phyloP scores from a whole-genome alignment of 2,888 invertebrate genomes.

The Hypsopygia costalis region DNA sequence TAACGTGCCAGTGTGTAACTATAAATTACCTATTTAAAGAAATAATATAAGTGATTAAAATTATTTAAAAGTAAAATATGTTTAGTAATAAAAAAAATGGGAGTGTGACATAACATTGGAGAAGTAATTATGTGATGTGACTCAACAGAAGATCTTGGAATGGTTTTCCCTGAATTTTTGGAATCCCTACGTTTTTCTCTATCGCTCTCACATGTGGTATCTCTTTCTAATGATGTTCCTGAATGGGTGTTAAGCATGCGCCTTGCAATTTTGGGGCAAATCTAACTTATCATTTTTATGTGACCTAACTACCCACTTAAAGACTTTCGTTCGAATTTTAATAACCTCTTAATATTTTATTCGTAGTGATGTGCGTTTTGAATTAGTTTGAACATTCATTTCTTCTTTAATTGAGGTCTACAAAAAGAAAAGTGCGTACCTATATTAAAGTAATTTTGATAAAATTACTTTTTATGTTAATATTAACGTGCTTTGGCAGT shows the following conservation, averaged over 20 bases:
- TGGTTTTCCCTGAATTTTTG: conserved; percentile 55
- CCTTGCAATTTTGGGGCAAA: conserved; percentile 30
- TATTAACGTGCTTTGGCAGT: too few relatives aligned
- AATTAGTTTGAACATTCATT: too few relatives aligned
- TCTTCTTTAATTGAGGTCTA: too few relatives aligned
- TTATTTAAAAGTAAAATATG: neutral
- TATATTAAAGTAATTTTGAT: too few relatives aligned
- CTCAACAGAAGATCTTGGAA: conserved; percentile 25
- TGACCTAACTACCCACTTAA: conserved; percentile 4
- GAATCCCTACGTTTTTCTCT: conserved; percentile 34
- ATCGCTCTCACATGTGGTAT: conserved; percentile 32
- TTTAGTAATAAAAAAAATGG: conserved; percentile 10
- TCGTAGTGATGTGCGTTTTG: too few relatives aligned
- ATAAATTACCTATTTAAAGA: conserved; percentile 4
- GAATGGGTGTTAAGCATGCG: conserved; percentile 69
- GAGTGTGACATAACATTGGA: conserved; percentile 38
- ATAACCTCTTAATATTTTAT: too few relatives aligned
- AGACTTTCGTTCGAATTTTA: conserved; percentile 5
- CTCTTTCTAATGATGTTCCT: conserved; percentile 49
- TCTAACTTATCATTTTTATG: conserved; percentile 2
- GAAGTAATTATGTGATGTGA: conserved; percentile 28
- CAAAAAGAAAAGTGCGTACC: too few relatives aligned
- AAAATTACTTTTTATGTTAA: too few relatives aligned
- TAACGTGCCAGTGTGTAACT: too few relatives aligned
- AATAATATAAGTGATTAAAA: conserved; percentile 2